phyloP scores from a whole-genome alignment of 35 echinoderm and acorn worm species.

The Apostichopus californicus region DNA sequence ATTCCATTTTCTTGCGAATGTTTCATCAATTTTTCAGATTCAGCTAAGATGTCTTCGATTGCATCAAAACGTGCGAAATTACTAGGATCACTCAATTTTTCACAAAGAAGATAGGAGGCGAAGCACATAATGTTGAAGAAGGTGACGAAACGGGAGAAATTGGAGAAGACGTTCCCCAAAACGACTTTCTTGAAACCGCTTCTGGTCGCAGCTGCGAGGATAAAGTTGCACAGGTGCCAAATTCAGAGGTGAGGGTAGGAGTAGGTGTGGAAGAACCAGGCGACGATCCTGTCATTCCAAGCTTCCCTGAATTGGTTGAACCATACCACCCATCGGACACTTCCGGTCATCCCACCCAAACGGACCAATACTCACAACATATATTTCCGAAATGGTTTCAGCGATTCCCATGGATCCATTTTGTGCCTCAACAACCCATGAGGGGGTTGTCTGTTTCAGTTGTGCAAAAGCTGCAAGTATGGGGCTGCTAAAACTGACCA shows the following conservation, averaged over 20 bases:
- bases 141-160: neutral
- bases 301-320: slow-evolving; percentile 14
- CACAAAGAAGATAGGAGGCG: slow-evolving; percentile 4
- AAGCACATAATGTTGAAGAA: slow-evolving; percentile 10
- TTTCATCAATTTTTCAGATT: slow-evolving; percentile 16
- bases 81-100: slow-evolving; percentile 1
- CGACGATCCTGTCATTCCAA: slow-evolving; percentile 14
- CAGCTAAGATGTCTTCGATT: slow-evolving; percentile 14
- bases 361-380: neutral
- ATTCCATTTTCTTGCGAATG: neutral
- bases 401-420: neutral
- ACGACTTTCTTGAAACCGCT: slow-evolving; percentile 1
- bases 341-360: slow-evolving; percentile 25
- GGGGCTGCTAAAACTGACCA: neutral
- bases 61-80: slow-evolving; percentile 18
- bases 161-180: slow-evolving; percentile 4
- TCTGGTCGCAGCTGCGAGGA: slow-evolving; percentile 5
- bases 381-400: slow-evolving; percentile 8
- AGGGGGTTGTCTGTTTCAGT: neutral
- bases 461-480: neutral
- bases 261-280: slow-evolving; percentile 5
- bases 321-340: slow-evolving; percentile 31
- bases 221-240: neutral
- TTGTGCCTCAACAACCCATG: neutral
- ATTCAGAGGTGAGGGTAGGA: slow-evolving; percentile 3